Evolutionary conservation across 37 sponge, comb jelly and placozoan genomes (phyloP), one percentile per base, ranked within the genome.

Genomic region (Agelas oroides): DNA sequence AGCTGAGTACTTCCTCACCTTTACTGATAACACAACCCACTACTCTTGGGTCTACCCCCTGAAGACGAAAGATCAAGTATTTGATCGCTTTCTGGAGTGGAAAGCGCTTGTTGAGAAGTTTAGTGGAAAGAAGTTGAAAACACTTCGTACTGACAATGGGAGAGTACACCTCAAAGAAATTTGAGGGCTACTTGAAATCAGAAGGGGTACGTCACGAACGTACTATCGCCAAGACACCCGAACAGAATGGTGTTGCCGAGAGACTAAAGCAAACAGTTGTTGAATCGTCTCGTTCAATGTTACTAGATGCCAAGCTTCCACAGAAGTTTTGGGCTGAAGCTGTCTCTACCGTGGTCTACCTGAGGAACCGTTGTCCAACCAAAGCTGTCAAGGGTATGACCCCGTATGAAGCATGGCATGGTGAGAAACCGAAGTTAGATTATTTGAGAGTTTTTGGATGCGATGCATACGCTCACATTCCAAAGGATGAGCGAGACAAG

Each of bases 241-340:
- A 89, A 61, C 85, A 83, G 55, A 89, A 78, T 73, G 90, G 85
- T n/a, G 90, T 89, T 30, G 70, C 84, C 6, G 83, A 88, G 24
- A 82, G 77, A 74, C 60, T 84, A 55, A 89, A 89, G 34, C 54
- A 73, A 28, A 89, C 85, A 11, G 85, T 89, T 32, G 90, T 89
- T 55, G 79, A 89, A 78, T 32, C 53, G 20, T 25, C 84, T 17
- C 73, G 73, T 30, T 89, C 85, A 17, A 89, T 78, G 90, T 75
- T 89, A 5, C n/a, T 75, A 18, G 81, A 84, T 60, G 55, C 72
- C 23, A 79, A 80, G 32, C 59, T 80, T 32, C 61, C 67, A 15
- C 64, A 81, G 13, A 55, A 70, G 19, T 79, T 80, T 73, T 84
- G 72, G 84, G 78, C 52, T 28, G 90, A 62, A 40, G 78, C 80